A percentile compares a stretch with the other conserved stretches of the same genome.
Conservation (phyloP, 2,888 invertebrate species). For the Autographa gamma region DNA sequence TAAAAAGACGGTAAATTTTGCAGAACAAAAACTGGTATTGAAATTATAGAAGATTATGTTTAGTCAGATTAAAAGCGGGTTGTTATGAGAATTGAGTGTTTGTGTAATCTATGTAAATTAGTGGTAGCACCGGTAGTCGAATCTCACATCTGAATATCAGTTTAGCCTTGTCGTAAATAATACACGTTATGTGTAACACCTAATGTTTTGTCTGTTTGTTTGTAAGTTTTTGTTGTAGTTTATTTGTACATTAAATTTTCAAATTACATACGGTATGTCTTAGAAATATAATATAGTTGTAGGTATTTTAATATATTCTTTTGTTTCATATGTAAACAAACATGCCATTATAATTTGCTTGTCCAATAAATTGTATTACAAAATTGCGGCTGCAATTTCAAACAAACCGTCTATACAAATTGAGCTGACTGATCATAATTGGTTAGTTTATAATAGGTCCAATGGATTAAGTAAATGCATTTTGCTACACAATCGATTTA, state of each 20-base stretch:
- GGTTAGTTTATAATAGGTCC: neutral
- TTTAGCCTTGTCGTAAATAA: slow-evolving; percentile 25
- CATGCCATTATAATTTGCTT: neutral
- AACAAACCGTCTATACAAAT: neutral
- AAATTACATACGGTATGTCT: neutral
- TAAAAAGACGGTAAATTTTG: slow-evolving; percentile 55
- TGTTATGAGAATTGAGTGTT: slow-evolving; percentile 50
- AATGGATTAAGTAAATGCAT: neutral
- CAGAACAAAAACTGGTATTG: slow-evolving; percentile 54
- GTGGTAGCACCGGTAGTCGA: slow-evolving; percentile 47
- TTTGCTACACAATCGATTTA: neutral
- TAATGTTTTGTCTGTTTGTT: slow-evolving; percentile 18
- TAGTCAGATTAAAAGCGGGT: slow-evolving; percentile 38
- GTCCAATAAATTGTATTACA: neutral
- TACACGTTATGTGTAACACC: slow-evolving; percentile 6
- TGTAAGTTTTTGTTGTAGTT: slow-evolving; percentile 13
- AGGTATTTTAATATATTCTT: neutral
- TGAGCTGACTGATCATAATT: neutral
- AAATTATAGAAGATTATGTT: slow-evolving; percentile 51
- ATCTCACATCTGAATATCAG: slow-evolving; percentile 28
- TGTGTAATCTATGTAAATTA: slow-evolving; percentile 48
- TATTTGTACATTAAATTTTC: neutral
- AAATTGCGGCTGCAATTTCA: neutral
- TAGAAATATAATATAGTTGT: neutral
- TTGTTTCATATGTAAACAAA: neutral